Base-by-base conservation (phyloP, 2,888 invertebrate species). In the Melangyna quadrimaculata region DNA sequence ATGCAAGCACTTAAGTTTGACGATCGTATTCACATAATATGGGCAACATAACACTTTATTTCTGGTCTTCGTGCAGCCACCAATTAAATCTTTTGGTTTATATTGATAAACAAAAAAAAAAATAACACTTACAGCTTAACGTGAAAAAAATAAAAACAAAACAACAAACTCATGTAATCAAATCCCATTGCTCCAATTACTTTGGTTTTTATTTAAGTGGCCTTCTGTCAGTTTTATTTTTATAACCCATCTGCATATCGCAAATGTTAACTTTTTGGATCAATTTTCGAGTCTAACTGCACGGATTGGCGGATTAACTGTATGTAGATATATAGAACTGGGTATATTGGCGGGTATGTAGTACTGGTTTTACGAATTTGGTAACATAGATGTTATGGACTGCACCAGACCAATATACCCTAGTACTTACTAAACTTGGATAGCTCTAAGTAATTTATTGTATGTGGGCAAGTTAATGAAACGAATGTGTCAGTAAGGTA, bases 401-500 rank as follows among this genome's bases (percentile, higher is more conserved):
- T 14, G 35, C 35, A 51, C 51, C 24, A 51, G n/a, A 27, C 43
- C 3, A 59, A 0, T 43, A 8, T 43, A 1, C 43, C 5, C 19
- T 19, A 3, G 8, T 19, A 43, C 17, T 3, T 3, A 17, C 17
- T 43, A 3, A 43, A 9, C 43, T 45, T 45, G 22, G 9, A 35
- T 37, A 53, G 63, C 6, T 45, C 53, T n/a, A 17, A 17, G 48
- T 43, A 40, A 53, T 59, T 82, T 78, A 69, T 73, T 51, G 40
- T 67, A 61, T 73, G 73, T 29, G 43, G 45, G 67, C 51, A 24
- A 53, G 24, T 51, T 57, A 77, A 51, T 59, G 65, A 78, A 82
- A 67, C 27, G 22, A 67, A 78, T 72, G 81, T 82, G 77, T 82
- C 77, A 72, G 75, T 37, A 29, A 53, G 35, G 69, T 69, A 78